Conservation (phyloP, 2,888 invertebrate genomes). For the Chymomyza fuscimana region DNA sequence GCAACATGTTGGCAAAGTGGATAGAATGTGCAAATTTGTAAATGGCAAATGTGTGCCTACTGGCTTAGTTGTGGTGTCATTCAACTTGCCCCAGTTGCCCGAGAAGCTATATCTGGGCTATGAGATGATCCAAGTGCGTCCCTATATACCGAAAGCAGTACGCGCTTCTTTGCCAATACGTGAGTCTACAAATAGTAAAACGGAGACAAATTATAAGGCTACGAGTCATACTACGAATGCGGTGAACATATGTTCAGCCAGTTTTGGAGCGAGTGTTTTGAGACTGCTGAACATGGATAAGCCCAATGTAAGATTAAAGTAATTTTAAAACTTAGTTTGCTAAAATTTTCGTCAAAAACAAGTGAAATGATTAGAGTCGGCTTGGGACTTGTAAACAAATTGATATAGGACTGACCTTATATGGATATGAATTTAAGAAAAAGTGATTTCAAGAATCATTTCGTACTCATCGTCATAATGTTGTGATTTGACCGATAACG, state of each 20-base stretch:
- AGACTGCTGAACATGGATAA: neutral
- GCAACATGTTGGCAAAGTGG: neutral
- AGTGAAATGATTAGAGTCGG: too few species aligned
- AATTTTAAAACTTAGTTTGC: too few species aligned
- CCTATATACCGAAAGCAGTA: neutral
- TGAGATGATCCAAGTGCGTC: constrained; percentile 1
- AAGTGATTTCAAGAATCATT: too few species aligned
- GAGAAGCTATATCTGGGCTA: neutral
- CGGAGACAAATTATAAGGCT: neutral
- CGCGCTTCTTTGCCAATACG: neutral
- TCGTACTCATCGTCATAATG: too few species aligned
- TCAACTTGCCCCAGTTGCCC: neutral
- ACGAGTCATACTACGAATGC: neutral
- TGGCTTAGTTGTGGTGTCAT: neutral
- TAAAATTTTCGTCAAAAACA: too few species aligned
- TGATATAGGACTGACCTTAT: too few species aligned
- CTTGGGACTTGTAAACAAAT: too few species aligned
- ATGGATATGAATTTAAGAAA: too few species aligned
- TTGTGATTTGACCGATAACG: too few species aligned
- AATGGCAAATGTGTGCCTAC: neutral
- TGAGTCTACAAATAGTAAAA: neutral
- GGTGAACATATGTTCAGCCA: neutral
- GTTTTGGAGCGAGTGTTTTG: neutral
- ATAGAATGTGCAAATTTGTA: neutral
- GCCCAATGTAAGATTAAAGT: too few species aligned